phyloP scores from a whole-genome alignment of 2,113 vertebrate genomes.

The Brachypodius melanocephalos region DNA sequence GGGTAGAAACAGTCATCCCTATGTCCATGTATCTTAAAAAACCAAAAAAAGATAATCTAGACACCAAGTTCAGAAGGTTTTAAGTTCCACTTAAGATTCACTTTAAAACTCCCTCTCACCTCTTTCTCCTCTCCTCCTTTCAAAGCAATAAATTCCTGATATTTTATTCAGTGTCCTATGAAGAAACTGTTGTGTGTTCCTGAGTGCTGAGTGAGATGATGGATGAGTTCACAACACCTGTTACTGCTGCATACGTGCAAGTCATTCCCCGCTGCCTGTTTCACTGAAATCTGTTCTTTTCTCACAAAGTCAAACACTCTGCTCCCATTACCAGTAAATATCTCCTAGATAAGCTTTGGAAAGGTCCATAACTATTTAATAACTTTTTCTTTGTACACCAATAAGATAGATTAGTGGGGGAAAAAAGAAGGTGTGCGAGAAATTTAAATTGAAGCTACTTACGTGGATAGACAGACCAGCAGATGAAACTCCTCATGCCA shows the following conservation, averaged over 20 bases:
- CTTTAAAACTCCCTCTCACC: not conserved
- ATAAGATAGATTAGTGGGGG: not conserved
- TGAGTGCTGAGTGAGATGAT: not conserved
- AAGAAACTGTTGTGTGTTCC: not conserved
- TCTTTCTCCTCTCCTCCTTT: not conserved
- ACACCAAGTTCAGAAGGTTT: not conserved
- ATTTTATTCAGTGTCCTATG: not conserved
- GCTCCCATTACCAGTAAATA: constrained; percentile 57
- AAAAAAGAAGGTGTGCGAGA: not conserved
- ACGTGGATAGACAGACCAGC: not conserved
- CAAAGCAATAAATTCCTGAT: not conserved
- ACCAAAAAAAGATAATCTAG: not conserved
- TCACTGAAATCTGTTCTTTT: constrained; percentile 76
- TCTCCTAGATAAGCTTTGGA: constrained; percentile 73
- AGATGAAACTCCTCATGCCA: not conserved
- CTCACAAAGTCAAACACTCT: constrained; percentile 70
- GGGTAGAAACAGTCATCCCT: not conserved
- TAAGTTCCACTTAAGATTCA: not conserved
- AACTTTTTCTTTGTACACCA: constrained; percentile 29
- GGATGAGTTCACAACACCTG: constrained; percentile 69
- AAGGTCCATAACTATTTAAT: constrained; percentile 69
- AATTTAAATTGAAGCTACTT: not conserved
- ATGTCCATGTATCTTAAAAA: rapidly evolving
- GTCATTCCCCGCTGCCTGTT: constrained; percentile 33
- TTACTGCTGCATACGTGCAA: not conserved